Base-by-base conservation (phyloP, 2,888 invertebrate species). In the Salticus scenicus region DNA sequence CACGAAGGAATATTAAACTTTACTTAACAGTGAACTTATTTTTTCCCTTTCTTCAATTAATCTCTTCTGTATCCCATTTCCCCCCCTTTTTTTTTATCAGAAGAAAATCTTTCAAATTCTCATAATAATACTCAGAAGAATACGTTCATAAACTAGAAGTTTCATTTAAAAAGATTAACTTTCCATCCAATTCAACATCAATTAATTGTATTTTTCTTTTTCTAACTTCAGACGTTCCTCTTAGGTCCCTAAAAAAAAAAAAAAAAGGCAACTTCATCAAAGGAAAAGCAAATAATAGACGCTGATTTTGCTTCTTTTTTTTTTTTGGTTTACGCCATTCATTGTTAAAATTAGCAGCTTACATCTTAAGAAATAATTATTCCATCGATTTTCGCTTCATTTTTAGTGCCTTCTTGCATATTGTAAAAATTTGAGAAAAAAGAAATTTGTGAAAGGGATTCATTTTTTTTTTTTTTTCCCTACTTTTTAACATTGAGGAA, bases 261-360 rank as follows among this genome's bases (percentile, higher is more conserved):
- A 7, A 37, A 7, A 37, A 37, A 57, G 24, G 24, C 0, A 24
- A 5, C 57, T 12, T 57, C 57, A 57, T 57, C 57, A 57, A 57
- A 24, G 57, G 57, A 57, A 24, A 24, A 57, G 24, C 24, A 57
- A 57, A 57, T 57, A 57, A 57, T 24, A 57, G 24, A 57, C 57
- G 57, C 17, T 57, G 57, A 24, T 57, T 20, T 57, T 24, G 1
- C 17, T 17, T 47, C 17, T 14, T 24, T 24, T 57, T 57, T 57
- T 24, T n/a, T n/a, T n/a, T n/a, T n/a, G n/a, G n/a, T n/a, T n/a
- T n/a, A n/a, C n/a, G n/a, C n/a, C n/a, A 57, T 24, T 57, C 20
- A 24, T 57, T 57, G 57, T 57, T 57, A 57, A 57, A 57, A 57
- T 57, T 57, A 57, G 57, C 57, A 57, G 57, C 57, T 57, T 57